These are phyloP conservation scores for Ciona savignyi DNA, from an alignment of 23 tunicate species.

Conservation along the genomic window DNA sequence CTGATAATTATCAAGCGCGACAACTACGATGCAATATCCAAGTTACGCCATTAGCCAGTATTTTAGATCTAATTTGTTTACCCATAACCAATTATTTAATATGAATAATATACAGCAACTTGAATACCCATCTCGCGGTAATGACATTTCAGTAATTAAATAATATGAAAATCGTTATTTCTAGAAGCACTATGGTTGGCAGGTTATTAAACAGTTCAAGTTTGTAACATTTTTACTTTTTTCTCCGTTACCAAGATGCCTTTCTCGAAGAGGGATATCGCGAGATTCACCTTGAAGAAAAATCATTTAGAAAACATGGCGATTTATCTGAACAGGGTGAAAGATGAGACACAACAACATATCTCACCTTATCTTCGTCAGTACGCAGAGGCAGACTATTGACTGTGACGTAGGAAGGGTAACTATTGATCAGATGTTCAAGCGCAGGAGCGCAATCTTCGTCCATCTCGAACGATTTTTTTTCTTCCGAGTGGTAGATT, in stretches of 20 bases:
- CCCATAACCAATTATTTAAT: too few relatives aligned
- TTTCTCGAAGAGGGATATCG: conserved; percentile 15
- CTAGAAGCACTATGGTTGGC: too few relatives aligned
- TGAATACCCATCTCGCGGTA: too few relatives aligned
- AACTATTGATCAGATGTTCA: conserved; percentile 43
- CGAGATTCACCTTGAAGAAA: conserved; percentile 16
- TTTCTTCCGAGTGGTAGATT: conserved; percentile 74
- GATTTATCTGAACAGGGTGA: neutral
- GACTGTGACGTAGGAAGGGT: conserved; percentile 67
- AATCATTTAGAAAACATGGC: neutral
- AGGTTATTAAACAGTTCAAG: too few relatives aligned
- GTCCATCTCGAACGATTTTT: conserved; percentile 46
- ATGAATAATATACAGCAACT: too few relatives aligned
- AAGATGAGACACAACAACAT: neutral
- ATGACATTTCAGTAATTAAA: too few relatives aligned
- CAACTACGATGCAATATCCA: too few relatives aligned
- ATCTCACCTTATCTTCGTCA: conserved; percentile 62
- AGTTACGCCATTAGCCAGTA: too few relatives aligned
- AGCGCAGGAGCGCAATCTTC: conserved; percentile 53
- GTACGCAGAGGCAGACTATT: conserved; percentile 33
- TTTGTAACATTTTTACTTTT: neutral
- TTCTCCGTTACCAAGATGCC: neutral
- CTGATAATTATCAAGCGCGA: too few relatives aligned
- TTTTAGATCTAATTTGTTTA: too few relatives aligned
- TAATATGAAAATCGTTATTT: too few relatives aligned